These are phyloP conservation scores for Venustoraphidia nigricollis DNA, from an alignment of 2,888 invertebrate species.

Conservation along the genomic window DNA sequence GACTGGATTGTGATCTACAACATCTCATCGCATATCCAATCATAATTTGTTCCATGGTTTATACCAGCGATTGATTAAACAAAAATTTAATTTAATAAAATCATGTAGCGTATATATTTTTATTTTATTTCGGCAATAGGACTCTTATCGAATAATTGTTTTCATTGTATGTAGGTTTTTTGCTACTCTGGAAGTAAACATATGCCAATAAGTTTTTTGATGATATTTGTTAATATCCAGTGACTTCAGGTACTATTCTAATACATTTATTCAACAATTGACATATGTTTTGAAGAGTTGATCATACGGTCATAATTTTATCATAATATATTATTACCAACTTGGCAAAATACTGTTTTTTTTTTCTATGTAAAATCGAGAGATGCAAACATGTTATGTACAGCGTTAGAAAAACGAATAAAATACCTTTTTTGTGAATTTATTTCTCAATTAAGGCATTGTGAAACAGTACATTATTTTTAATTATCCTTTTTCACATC, in stretches of 20 bases:
- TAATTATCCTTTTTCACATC: conserved; percentile 13
- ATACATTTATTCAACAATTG: too few species aligned
- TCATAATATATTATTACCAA: too few species aligned
- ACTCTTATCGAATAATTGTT: conserved; percentile 15
- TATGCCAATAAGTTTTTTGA: conserved; percentile 16
- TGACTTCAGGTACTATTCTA: conserved; percentile 24
- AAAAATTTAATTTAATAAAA: conserved; percentile 7
- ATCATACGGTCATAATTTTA: too few species aligned
- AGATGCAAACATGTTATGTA: conserved; percentile 13
- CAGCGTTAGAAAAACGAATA: conserved; percentile 22
- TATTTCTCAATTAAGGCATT: conserved; percentile 16
- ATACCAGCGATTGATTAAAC: not conserved
- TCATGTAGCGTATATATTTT: conserved; percentile 9
- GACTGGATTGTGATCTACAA: too few species aligned
- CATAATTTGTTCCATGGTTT: too few species aligned
- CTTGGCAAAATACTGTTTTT: too few species aligned
- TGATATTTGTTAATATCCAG: conserved; percentile 14
- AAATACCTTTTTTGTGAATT: conserved; percentile 19
- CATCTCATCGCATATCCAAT: too few species aligned
- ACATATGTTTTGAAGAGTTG: too few species aligned
- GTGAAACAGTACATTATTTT: conserved; percentile 10
- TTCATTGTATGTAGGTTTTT: conserved; percentile 10
- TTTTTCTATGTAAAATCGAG: too few species aligned
- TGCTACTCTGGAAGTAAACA: conserved; percentile 18
- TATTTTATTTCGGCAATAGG: conserved; percentile 19